Conservation (phyloP, 2,113 vertebrate genomes). For the Synchiropus splendidus region DNA sequence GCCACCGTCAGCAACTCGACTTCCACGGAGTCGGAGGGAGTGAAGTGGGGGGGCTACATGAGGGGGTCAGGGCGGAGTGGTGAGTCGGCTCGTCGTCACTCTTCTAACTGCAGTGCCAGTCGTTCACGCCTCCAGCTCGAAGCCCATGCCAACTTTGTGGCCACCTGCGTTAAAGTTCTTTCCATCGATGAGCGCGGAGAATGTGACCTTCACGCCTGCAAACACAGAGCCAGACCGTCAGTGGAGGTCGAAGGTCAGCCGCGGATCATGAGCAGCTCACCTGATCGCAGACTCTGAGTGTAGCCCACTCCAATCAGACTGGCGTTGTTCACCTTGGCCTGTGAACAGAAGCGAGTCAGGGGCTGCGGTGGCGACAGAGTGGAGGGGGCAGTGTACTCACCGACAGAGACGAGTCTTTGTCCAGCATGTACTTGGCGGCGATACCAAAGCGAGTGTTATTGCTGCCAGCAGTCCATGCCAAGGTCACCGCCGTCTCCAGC, state of each 20-base stretch:
- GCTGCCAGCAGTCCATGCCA: constrained; percentile 94
- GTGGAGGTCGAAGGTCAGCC: too few species aligned
- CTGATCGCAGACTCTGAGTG: constrained; percentile 83
- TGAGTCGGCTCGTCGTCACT: constrained; percentile 7
- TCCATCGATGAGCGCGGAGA: constrained; percentile 87
- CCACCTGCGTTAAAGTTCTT: constrained; percentile 93
- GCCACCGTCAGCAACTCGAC: neutral
- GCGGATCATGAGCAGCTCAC: constrained; percentile 50
- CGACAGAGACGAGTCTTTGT: constrained; percentile 77
- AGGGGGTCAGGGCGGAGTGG: neutral
- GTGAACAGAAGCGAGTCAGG: neutral
- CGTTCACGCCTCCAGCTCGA: constrained; percentile 85
- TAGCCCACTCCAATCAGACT: constrained; percentile 92
- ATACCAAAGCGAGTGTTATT: constrained; percentile 97
- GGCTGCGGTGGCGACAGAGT: too few species aligned
- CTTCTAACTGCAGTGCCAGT: constrained; percentile 8
- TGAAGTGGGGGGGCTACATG: constrained; percentile 7
- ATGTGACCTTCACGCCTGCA: constrained; percentile 86
- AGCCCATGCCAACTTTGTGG: constrained; percentile 92
- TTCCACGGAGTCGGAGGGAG: neutral
- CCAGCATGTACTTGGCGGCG: constrained; percentile 84
- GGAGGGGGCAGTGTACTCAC: constrained; percentile 60
- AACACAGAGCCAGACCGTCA: neutral
- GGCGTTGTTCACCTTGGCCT: constrained; percentile 97
- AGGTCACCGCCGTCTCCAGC: constrained; percentile 83